Evolutionary conservation across 2,113 vertebrate species (phyloP).

Genomic region (Rhipidura dahli): DNA sequence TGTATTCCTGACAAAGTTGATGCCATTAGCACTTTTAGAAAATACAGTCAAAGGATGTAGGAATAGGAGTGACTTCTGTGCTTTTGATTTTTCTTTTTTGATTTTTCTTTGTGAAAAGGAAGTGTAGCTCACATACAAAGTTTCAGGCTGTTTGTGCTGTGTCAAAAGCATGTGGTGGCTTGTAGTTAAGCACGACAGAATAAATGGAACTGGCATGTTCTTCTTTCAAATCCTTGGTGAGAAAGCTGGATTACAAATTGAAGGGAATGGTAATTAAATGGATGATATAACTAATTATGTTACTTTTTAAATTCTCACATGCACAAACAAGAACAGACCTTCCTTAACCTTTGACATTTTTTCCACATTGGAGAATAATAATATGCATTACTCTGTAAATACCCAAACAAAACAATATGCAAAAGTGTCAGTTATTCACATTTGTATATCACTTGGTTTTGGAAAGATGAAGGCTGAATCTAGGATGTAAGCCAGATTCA

Average conservation of each 20-base stretch:
- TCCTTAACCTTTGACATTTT: background rate
- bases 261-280: background rate
- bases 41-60: background rate
- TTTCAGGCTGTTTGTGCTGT: background rate
- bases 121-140: accelerated
- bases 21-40: background rate
- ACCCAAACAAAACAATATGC: background rate
- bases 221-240: background rate
- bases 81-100: background rate
- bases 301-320: background rate
- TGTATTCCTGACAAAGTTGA: background rate
- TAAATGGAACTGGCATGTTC: background rate
- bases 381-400: background rate
- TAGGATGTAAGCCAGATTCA: background rate
- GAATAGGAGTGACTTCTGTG: background rate
- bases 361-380: background rate
- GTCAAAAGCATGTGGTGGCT: background rate
- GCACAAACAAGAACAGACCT: background rate
- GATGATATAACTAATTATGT: background rate
- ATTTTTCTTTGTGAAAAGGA: background rate
- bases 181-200: background rate
- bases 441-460: background rate
- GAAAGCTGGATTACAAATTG: background rate
- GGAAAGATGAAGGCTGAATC: background rate
- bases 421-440: background rate